Evolutionary conservation across 37 sponge, comb jelly and placozoan species (phyloP).

Genomic region (Hexactinellida sp.): DNA sequence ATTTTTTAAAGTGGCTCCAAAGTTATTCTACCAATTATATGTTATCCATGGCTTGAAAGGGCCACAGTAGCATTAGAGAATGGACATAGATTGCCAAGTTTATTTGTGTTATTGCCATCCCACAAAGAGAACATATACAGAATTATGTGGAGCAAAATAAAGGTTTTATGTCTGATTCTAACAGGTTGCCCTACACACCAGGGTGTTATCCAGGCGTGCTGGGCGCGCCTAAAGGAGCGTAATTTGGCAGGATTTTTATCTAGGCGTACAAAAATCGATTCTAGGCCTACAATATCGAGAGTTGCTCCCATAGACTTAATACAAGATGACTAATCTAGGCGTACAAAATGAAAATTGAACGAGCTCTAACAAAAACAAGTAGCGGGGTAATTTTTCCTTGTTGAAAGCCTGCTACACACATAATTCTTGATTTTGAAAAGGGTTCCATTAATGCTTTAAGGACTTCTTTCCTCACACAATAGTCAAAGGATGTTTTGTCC

Average conservation of each 20-base stretch:
- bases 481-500: not conserved
- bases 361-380: no score
- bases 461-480: not conserved
- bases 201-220: no score
- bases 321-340: no score
- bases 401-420: not conserved
- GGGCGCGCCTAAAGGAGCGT: no score
- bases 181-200: no score
- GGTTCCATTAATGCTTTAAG: not conserved
- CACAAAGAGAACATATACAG: not conserved
- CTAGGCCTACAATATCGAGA: no score
- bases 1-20: not conserved
- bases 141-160: not conserved
- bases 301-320: no score
- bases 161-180: not conserved
- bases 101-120: not conserved
- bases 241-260: no score
- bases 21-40: no score
- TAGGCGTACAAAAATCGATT: no score
- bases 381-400: no score
- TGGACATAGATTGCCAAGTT: not conserved
- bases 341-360: no score
- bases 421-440: not conserved
- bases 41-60: not conserved
- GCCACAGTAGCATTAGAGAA: not conserved